phyloP scores from a whole-genome alignment of 2,888 invertebrate species.

The Mythimna albipuncta region DNA sequence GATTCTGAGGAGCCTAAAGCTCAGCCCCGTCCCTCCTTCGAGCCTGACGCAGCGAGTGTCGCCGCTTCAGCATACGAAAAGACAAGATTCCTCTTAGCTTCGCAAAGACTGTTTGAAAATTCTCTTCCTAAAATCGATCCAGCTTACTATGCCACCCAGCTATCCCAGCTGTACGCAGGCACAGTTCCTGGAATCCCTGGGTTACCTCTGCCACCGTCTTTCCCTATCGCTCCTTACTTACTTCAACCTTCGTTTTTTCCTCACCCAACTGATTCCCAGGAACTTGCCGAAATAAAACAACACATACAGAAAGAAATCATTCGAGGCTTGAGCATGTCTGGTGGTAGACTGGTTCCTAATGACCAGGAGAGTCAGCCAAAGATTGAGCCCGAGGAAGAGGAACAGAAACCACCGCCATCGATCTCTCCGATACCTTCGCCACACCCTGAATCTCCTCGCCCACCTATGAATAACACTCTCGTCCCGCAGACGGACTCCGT shows the following conservation, averaged over 20 bases:
- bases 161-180: slow-evolving; percentile 91
- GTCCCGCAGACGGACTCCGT: slow-evolving; percentile 91
- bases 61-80: slow-evolving; percentile 88
- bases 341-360: slow-evolving; percentile 91
- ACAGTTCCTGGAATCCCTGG: slow-evolving; percentile 90
- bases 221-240: slow-evolving; percentile 90
- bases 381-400: slow-evolving; percentile 89
- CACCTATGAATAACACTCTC: slow-evolving; percentile 85
- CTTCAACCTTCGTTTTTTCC: slow-evolving; percentile 91
- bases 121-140: slow-evolving; percentile 92
- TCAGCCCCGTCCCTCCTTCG: slow-evolving; percentile 86
- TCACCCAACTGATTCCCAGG: slow-evolving; percentile 90
- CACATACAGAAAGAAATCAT: slow-evolving; percentile 92
- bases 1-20: slow-evolving; percentile 81
- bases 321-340: slow-evolving; percentile 92
- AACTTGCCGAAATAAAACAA: slow-evolving; percentile 93
- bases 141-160: slow-evolving; percentile 91
- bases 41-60: slow-evolving; percentile 80
- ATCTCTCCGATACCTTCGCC: slow-evolving; percentile 85
- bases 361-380: slow-evolving; percentile 82
- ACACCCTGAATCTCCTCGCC: slow-evolving; percentile 87
- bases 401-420: slow-evolving; percentile 86
- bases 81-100: slow-evolving; percentile 91
- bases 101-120: slow-evolving; percentile 92
- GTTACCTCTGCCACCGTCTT: slow-evolving; percentile 90